phyloP scores from a whole-genome alignment of 2,113 vertebrate genomes.

The Larimichthys crocea region DNA sequence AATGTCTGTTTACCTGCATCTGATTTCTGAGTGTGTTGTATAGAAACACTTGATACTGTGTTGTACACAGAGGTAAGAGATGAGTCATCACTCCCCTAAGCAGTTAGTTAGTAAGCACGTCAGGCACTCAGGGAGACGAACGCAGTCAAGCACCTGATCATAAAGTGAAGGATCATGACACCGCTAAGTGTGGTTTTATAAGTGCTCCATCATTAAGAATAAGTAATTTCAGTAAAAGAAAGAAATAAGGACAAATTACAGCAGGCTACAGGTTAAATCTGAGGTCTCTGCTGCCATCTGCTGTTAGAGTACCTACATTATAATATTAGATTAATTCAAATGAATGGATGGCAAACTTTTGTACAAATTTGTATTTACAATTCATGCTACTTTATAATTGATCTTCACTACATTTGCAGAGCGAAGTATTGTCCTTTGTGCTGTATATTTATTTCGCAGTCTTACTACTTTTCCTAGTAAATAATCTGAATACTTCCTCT shows the following conservation, averaged over 20 bases:
- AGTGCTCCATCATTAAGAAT: conserved; percentile 31
- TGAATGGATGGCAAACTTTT: no score
- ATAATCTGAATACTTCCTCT: background rate
- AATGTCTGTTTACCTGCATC: background rate
- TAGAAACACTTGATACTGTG: conserved; percentile 21
- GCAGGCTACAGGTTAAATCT: background rate
- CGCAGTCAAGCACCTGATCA: conserved; percentile 43
- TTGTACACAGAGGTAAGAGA: conserved; percentile 19
- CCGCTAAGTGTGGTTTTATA: conserved; percentile 38
- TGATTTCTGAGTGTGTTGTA: background rate
- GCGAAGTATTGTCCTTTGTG: background rate
- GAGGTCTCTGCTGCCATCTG: conserved; percentile 73
- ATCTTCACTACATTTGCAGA: background rate
- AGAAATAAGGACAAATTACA: background rate
- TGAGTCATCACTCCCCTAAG: conserved; percentile 48
- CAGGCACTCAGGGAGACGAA: conserved; percentile 31
- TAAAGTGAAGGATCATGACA: conserved; percentile 40
- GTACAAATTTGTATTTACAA: background rate
- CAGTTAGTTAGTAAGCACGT: conserved; percentile 44
- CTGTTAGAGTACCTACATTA: conserved; percentile 31
- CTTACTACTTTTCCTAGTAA: background rate
- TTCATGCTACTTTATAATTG: background rate
- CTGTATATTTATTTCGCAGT: background rate
- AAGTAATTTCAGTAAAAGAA: conserved; percentile 1
- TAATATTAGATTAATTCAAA: no score